Percentiles rank a stretch among this genome's conserved stretches.
Conservation (phyloP, 2,797 vertebrate species). For the Chaenodraco wilsoni region DNA sequence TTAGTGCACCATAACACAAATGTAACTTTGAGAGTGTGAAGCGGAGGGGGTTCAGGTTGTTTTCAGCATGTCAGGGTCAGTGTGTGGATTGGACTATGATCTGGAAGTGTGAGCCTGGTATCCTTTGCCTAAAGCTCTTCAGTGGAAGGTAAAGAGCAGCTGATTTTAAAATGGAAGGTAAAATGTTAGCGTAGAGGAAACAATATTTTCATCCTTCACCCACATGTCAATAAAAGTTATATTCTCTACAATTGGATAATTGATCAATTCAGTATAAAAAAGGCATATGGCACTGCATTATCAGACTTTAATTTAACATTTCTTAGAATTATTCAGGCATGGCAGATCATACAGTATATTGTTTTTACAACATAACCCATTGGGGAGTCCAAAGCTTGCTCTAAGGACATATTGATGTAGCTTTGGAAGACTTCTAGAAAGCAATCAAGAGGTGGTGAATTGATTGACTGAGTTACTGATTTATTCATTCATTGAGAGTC, state of each 20-base stretch:
- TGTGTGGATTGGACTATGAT: not conserved
- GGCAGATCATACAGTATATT: not conserved
- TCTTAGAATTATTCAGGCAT: not conserved
- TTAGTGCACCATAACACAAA: not conserved
- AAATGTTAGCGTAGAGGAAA: not conserved
- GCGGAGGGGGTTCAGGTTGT: no score
- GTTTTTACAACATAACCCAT: conserved; percentile 1
- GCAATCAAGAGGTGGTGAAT: conserved; percentile 61
- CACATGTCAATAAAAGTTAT: not conserved
- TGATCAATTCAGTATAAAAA: not conserved
- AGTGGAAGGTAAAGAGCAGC: not conserved
- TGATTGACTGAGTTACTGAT: conserved; percentile 56
- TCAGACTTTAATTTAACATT: not conserved
- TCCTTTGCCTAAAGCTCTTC: not conserved
- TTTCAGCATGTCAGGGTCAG: not conserved
- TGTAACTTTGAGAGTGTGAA: not conserved
- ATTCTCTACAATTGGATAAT: not conserved
- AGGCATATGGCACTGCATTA: not conserved
- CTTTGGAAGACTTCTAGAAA: conserved; percentile 43
- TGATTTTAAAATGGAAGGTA: not conserved
- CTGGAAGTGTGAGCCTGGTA: not conserved
- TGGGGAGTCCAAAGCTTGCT: conserved; percentile 6
- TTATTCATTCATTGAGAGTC: conserved; percentile 50
- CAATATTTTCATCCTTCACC: not conserved
- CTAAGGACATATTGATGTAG: conserved; percentile 50